These are phyloP conservation scores for Rhamnusium bicolor DNA, from an alignment of 2,888 invertebrate genomes.

Conservation along the genomic window DNA sequence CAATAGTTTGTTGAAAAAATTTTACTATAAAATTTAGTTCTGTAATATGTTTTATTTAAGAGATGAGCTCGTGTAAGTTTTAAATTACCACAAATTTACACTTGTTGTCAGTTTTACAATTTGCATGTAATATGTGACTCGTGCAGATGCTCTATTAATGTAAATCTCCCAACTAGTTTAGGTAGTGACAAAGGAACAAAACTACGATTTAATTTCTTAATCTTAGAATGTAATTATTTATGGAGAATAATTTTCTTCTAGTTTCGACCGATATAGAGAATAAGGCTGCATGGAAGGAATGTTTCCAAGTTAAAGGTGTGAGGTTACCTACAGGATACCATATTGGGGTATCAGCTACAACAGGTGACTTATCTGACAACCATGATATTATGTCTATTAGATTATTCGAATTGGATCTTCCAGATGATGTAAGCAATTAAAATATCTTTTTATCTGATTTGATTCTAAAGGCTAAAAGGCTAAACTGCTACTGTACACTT, in stretches of 20 bases:
- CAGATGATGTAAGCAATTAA: conserved; percentile 74
- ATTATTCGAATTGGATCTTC: conserved; percentile 91
- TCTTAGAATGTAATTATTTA: background rate
- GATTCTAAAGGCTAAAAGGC: too few species aligned
- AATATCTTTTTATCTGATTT: background rate
- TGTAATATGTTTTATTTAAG: too few species aligned
- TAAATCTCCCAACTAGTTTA: background rate
- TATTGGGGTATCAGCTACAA: conserved; percentile 95
- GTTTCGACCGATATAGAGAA: conserved; percentile 94
- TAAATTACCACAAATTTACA: too few species aligned
- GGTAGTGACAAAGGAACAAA: background rate
- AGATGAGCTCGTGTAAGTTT: too few species aligned
- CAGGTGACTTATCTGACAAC: conserved; percentile 96
- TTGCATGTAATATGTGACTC: too few species aligned
- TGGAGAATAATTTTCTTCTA: conserved; percentile 64
- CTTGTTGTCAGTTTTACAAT: too few species aligned
- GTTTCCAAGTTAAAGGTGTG: conserved; percentile 91
- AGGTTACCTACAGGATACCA: conserved; percentile 95
- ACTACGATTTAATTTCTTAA: background rate
- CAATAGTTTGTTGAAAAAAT: too few species aligned
- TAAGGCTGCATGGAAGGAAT: conserved; percentile 94
- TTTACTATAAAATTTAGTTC: too few species aligned
- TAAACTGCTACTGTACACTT: too few species aligned
- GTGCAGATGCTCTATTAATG: too few species aligned
- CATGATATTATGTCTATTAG: conserved; percentile 95